A percentile compares a stretch with the other conserved stretches of the same genome.
These are phyloP conservation scores for Mesorhabditis sp. DNA, from an alignment of 2,888 invertebrate species.

Conservation along the genomic window DNA sequence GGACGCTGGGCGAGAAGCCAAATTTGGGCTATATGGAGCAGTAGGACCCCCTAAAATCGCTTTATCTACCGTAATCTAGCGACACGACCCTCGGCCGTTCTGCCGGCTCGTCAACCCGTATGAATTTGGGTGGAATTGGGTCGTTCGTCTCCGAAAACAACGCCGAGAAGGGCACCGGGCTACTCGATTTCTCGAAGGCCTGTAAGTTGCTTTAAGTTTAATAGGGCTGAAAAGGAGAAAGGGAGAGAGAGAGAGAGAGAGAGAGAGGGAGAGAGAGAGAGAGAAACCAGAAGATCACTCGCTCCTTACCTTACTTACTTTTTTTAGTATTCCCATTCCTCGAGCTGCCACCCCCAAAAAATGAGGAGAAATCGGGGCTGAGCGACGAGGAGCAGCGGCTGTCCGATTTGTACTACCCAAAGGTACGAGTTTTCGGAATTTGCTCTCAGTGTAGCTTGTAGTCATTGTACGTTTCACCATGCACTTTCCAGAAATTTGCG, in stretches of 20 bases:
- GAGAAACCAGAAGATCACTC: neutral
- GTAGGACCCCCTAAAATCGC: conserved; percentile 13
- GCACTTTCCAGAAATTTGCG: too few relatives aligned
- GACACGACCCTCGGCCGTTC: neutral
- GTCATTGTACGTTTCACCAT: too few relatives aligned
- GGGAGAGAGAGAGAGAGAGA: neutral
- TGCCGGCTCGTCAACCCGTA: neutral
- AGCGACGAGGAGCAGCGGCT: conserved; percentile 28
- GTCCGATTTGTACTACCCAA: conserved; percentile 27
- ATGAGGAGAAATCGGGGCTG: conserved; percentile 20
- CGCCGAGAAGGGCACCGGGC: conserved; percentile 38
- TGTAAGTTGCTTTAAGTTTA: conserved; percentile 17
- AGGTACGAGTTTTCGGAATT: conserved; percentile 12
- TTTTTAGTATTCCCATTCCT: conserved; percentile 40
- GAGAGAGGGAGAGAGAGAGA: neutral
- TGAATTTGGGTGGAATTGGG: neutral
- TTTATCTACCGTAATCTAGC: neutral
- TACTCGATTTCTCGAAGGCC: conserved; percentile 37
- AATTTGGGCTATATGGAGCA: conserved; percentile 43
- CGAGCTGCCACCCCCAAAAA: conserved; percentile 33
- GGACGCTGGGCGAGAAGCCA: conserved; percentile 34
- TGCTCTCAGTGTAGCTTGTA: too few relatives aligned
- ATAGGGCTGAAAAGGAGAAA: neutral
- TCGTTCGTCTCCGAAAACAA: conserved; percentile 19
- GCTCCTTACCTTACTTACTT: neutral